Evolutionary conservation across 2,888 invertebrate species (phyloP).

Genomic region (Ligdia adustata): DNA sequence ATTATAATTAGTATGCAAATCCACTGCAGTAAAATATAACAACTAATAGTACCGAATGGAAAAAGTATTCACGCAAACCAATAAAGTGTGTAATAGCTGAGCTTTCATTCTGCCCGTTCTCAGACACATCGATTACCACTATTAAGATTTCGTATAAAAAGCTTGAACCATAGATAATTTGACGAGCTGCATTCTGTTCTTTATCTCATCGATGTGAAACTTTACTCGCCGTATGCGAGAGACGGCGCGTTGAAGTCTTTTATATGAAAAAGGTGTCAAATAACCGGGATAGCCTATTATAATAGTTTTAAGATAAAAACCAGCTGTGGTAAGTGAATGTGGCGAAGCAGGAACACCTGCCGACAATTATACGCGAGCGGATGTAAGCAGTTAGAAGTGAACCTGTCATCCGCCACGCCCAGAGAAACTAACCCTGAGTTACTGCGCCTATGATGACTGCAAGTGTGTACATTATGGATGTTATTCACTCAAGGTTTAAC

Average conservation of each 20-base stretch:
- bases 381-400: conserved; percentile 55
- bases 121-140: conserved; percentile 22
- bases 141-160: conserved; percentile 7
- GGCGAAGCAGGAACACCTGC: conserved; percentile 57
- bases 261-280: conserved; percentile 16
- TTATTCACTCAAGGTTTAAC: conserved; percentile 5
- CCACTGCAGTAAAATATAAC: conserved; percentile 24
- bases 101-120: conserved; percentile 15
- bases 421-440: conserved; percentile 58
- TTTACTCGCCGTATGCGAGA: conserved; percentile 1
- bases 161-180: conserved; percentile 1
- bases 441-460: conserved; percentile 34
- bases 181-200: neutral
- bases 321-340: conserved; percentile 19
- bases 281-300: neutral
- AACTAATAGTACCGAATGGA: conserved; percentile 21
- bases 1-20: conserved; percentile 25
- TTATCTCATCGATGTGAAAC: neutral
- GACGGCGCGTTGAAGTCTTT: conserved; percentile 33
- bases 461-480: conserved; percentile 4
- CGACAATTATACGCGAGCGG: conserved; percentile 60
- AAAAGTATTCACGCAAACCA: conserved; percentile 36
- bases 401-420: conserved; percentile 48
- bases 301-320: conserved; percentile 1
- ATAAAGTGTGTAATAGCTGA: conserved; percentile 14